Evolutionary conservation across 2,888 invertebrate species (phyloP).

Genomic region (Eilema caniola): DNA sequence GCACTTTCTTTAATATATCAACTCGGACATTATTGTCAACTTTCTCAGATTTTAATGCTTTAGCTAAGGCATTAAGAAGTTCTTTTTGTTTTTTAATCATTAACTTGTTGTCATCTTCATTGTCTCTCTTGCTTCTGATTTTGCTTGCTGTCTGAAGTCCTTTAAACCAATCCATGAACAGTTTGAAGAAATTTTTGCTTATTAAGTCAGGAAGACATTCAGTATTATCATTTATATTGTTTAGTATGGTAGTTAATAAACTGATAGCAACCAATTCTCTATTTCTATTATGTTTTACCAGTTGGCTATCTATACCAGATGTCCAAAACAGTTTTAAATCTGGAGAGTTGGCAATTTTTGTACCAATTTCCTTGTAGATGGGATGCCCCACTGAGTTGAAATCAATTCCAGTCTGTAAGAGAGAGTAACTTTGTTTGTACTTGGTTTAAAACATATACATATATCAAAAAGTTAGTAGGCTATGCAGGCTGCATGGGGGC

Average conservation of each 20-base stretch:
- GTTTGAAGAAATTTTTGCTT: constrained; percentile 88
- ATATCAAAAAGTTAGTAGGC: too few relatives aligned
- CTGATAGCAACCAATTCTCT: constrained; percentile 88
- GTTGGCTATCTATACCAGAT: constrained; percentile 79
- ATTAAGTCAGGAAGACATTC: constrained; percentile 86
- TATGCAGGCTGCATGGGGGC: too few relatives aligned
- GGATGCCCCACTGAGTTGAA: constrained; percentile 88
- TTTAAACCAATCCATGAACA: constrained; percentile 89
- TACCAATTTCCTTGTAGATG: constrained; percentile 87
- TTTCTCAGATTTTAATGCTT: constrained; percentile 80
- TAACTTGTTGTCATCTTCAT: constrained; percentile 81
- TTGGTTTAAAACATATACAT: not conserved
- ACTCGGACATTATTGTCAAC: constrained; percentile 85
- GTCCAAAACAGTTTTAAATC: constrained; percentile 86
- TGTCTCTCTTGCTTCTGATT: constrained; percentile 82
- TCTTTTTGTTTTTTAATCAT: constrained; percentile 87
- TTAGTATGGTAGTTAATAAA: constrained; percentile 86
- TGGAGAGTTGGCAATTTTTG: constrained; percentile 83
- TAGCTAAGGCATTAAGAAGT: constrained; percentile 82
- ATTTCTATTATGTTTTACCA: constrained; percentile 83
- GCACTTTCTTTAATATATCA: constrained; percentile 87
- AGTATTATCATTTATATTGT: constrained; percentile 78
- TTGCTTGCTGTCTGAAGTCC: constrained; percentile 86
- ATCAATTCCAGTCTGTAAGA: constrained; percentile 87
- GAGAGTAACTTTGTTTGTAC: not conserved